phyloP scores from a whole-genome alignment of 2,113 vertebrate genomes.

The Kryptolebias marmoratus region DNA sequence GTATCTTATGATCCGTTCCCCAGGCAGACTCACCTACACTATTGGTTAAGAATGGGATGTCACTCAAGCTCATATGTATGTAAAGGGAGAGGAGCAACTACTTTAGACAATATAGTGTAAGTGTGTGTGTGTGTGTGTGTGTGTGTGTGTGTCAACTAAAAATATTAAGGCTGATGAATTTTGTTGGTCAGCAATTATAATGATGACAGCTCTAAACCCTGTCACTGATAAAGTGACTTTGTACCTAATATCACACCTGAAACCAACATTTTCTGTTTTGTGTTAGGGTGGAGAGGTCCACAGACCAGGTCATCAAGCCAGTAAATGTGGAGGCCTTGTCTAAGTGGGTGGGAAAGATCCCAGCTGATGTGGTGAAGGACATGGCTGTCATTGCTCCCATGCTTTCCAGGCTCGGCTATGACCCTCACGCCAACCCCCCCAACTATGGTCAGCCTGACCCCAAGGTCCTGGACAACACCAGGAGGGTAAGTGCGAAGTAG shows the following conservation, averaged over 20 bases:
- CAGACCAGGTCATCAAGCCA: conserved; percentile 97
- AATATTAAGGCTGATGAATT: too few species aligned
- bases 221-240: conserved; percentile 21
- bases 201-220: not conserved
- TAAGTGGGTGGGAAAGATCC: conserved; percentile 98
- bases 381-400: conserved; percentile 95
- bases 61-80: too few species aligned
- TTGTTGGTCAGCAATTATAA: too few species aligned
- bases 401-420: conserved; percentile 93
- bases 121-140: too few species aligned
- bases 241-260: not conserved
- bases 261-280: not conserved
- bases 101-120: too few species aligned
- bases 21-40: too few species aligned
- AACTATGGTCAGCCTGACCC: conserved; percentile 94
- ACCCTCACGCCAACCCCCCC: conserved; percentile 94
- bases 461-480: conserved; percentile 94
- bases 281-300: conserved; percentile 93
- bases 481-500: conserved; percentile 85
- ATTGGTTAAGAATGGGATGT: too few species aligned
- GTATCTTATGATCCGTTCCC: too few species aligned
- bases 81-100: too few species aligned
- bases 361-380: conserved; percentile 90
- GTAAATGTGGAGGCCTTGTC: conserved; percentile 95
- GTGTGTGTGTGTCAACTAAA: too few species aligned